Evolutionary conservation across 2,888 invertebrate genomes (phyloP).

Genomic region (Byasa hedistus): DNA sequence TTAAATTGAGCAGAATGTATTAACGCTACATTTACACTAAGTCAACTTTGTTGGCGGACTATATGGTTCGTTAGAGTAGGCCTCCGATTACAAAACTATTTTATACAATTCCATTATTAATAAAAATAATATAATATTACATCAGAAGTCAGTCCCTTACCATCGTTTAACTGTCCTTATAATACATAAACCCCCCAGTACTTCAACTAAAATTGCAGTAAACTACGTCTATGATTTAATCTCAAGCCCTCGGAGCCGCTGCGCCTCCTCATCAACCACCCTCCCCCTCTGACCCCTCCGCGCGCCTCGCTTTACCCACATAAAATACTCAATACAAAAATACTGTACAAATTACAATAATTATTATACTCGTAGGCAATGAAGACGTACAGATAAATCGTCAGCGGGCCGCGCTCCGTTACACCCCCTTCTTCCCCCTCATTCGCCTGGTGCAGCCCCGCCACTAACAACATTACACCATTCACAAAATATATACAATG

Average conservation of each 20-base stretch:
- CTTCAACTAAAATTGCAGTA: constrained; percentile 70
- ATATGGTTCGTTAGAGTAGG: constrained; percentile 61
- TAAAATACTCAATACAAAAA: constrained; percentile 78
- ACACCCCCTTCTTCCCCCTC: constrained; percentile 45
- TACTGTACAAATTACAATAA: constrained; percentile 77
- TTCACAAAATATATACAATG: constrained; percentile 75
- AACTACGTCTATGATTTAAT: constrained; percentile 67
- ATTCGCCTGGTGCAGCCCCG: constrained; percentile 35
- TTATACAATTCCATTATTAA: constrained; percentile 74
- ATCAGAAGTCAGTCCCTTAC: constrained; percentile 75
- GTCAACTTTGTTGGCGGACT: constrained; percentile 74
- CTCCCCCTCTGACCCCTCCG: background rate
- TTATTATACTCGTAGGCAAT: constrained; percentile 72
- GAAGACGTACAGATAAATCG: constrained; percentile 66
- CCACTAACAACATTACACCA: constrained; percentile 68
- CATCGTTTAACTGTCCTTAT: constrained; percentile 68
- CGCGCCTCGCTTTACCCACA: constrained; percentile 46
- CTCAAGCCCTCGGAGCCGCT: constrained; percentile 57
- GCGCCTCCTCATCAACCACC: constrained; percentile 15
- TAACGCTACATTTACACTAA: constrained; percentile 72
- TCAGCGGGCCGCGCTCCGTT: constrained; percentile 66
- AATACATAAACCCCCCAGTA: constrained; percentile 63
- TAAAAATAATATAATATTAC: constrained; percentile 74
- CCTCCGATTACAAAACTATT: constrained; percentile 68
- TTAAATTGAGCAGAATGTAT: constrained; percentile 75